Conservation (phyloP, 2,888 invertebrate genomes). For the Synergus japonicus region DNA sequence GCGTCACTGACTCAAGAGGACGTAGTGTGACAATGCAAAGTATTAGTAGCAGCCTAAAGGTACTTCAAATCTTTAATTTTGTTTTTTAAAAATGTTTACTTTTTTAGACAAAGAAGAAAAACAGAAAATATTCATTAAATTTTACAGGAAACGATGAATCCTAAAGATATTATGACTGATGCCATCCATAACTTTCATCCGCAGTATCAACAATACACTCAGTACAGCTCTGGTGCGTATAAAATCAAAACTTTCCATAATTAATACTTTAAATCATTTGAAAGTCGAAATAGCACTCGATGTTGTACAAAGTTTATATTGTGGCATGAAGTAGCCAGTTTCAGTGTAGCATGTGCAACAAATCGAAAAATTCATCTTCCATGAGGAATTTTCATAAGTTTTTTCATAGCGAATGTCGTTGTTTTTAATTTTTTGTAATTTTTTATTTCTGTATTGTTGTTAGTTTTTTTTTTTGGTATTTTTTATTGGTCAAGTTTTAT, state of each 20-base stretch:
- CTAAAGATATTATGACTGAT: conserved; percentile 99
- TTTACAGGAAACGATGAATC: conserved; percentile 95
- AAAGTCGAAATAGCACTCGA: conserved; percentile 38
- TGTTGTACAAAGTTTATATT: conserved; percentile 36
- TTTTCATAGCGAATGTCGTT: conserved; percentile 12
- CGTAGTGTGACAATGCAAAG: conserved; percentile 99
- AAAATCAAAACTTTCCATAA: neutral
- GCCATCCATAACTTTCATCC: conserved; percentile 99
- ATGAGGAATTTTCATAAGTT: neutral
- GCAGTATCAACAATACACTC: conserved; percentile 99
- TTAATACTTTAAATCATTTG: conserved; percentile 42
- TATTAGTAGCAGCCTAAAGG: conserved; percentile 98
- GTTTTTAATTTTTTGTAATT: neutral
- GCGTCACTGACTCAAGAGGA: conserved; percentile 90
- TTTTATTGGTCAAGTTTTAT: neutral
- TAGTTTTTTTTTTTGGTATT: neutral
- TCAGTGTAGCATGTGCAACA: conserved; percentile 53
- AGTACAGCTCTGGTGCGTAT: conserved; percentile 93
- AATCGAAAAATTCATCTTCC: conserved; percentile 9
- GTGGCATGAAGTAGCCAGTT: conserved; percentile 28
- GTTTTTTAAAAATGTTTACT: conserved; percentile 11
- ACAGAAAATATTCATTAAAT: conserved; percentile 43
- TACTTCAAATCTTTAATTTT: conserved; percentile 68
- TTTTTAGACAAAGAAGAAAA: neutral
- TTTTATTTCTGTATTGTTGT: neutral